Base-by-base conservation (phyloP, 2,888 invertebrate genomes). In the Endotricha flammealis region DNA sequence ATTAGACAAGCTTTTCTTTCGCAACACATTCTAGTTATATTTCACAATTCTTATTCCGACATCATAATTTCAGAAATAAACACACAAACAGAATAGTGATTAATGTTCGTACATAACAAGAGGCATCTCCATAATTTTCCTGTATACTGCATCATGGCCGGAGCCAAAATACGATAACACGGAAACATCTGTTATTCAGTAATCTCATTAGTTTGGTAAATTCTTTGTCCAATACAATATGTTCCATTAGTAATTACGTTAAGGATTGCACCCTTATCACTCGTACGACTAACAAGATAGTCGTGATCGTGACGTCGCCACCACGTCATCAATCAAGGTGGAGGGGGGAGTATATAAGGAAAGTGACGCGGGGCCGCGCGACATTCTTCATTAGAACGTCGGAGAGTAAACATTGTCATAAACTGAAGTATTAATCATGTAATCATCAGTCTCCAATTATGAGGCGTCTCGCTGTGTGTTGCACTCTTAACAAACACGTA, bases 311-410 rank as follows among this genome's bases (percentile, higher is more conserved):
- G 74, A 73, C 72, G 63, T 63, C 50, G 59, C 48, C 57, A 57
- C 64, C 53, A 57, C 71, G 72, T 79, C 78, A 81, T 81, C 81
- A 81, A 79, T 82, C 82, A 81, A 65, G 46, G 34, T 41, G 51
- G 55, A 45, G 48, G 46, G 58, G 52, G 55, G 53, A 53, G 56
- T 65, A 66, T 63, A 71, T 65, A 64, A 68, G 48, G 51, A 48
- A 40, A 32, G 51, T 50, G 58, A 60, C 57, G 48, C 50, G 41
- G 54, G 41, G 53, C 62, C 58, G 58, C 48, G 58, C 52, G 63
- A 60, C 68, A 73, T 74, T 76, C 74, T 70, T 76, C 74, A 75
- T 79, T 75, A 77, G 62, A 48, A 46, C 50, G 53, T 59, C 57
- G 57, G 44, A 63, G 63, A 60, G 61, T 16, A 17, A 11, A 25